These are phyloP conservation scores for Channallabes apus DNA, from an alignment of 2,797 vertebrate species.

Conservation along the genomic window DNA sequence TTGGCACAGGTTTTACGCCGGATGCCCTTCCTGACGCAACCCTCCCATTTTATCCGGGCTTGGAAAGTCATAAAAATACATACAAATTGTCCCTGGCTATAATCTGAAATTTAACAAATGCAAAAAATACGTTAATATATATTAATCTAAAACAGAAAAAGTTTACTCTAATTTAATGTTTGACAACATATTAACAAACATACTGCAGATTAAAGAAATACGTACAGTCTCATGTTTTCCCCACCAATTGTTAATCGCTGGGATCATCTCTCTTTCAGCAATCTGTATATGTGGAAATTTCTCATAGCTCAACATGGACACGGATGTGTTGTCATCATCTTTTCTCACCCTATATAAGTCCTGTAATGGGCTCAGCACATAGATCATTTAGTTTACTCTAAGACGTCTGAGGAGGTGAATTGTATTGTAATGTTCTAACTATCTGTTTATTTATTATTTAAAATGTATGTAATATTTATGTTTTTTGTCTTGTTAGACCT, in stretches of 20 bases:
- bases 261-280: slow-evolving; percentile 20
- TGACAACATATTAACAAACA: not conserved
- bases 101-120: too few relatives aligned
- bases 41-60: too few relatives aligned
- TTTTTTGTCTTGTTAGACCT: not conserved
- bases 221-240: not conserved
- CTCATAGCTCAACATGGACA: not conserved
- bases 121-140: too few relatives aligned
- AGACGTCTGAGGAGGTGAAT: not conserved
- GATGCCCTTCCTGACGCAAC: too few relatives aligned
- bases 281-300: slow-evolving; percentile 4
- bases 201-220: not conserved
- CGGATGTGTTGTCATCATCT: not conserved
- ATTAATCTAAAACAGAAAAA: too few relatives aligned
- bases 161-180: too few relatives aligned
- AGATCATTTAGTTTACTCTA: not conserved
- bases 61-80: too few relatives aligned
- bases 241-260: not conserved
- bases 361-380: not conserved
- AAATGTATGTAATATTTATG: not conserved
- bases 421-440: not conserved
- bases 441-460: not conserved
- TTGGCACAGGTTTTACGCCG: too few relatives aligned
- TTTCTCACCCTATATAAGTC: slow-evolving; percentile 33
- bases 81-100: too few relatives aligned